These are phyloP conservation scores for Cephalopachus bancanus DNA, from an alignment of 2,797 vertebrate genomes.

Conservation along the genomic window DNA sequence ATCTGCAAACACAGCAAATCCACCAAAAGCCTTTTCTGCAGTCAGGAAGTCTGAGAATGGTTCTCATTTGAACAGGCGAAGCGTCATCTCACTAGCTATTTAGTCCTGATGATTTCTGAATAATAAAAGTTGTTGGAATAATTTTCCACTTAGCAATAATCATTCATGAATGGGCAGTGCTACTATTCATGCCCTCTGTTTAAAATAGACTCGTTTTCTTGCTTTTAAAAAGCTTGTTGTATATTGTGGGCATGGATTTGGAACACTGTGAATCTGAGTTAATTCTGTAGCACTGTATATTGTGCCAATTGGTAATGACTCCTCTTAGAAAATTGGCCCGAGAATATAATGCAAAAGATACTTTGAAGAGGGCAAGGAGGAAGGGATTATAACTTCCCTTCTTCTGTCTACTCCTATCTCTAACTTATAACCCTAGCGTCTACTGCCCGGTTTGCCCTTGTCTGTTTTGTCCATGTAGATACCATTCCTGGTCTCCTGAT, in stretches of 20 bases:
- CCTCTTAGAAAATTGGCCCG: background rate
- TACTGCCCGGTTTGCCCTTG: background rate
- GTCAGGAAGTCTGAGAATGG: background rate
- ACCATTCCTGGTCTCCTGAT: background rate
- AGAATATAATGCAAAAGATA: background rate
- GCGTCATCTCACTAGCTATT: background rate
- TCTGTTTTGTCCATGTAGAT: background rate
- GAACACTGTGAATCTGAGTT: background rate
- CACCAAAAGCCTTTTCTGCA: background rate
- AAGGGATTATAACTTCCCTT: background rate
- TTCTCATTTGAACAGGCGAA: background rate
- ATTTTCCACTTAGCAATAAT: conserved; percentile 54
- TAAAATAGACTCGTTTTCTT: conserved; percentile 60
- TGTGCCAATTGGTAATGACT: background rate
- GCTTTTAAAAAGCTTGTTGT: conserved; percentile 18
- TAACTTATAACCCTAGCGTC: background rate
- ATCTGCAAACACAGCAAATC: background rate
- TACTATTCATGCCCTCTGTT: conserved; percentile 5
- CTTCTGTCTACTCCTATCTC: background rate
- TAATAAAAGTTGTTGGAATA: conserved; percentile 65
- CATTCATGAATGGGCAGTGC: background rate
- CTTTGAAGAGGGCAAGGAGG: background rate
- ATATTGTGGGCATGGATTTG: conserved; percentile 16
- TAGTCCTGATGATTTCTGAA: conserved; percentile 16
- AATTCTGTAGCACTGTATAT: conserved; percentile 41